Evolutionary conservation across 2,113 vertebrate genomes (phyloP).

Genomic region (Clarias batrachus): DNA sequence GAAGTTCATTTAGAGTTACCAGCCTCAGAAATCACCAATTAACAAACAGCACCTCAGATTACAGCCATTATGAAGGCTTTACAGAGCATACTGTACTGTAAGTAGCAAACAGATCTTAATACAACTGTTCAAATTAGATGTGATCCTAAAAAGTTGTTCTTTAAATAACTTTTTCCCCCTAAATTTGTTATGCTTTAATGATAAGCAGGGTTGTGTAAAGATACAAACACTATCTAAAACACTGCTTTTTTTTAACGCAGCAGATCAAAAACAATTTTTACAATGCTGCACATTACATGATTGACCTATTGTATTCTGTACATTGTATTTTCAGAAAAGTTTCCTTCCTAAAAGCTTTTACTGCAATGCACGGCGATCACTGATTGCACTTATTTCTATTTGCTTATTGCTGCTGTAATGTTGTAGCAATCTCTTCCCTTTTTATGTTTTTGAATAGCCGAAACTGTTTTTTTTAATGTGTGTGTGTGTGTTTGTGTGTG

Average conservation of each 20-base stretch:
- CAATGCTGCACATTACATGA: background rate
- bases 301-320: background rate
- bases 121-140: no score
- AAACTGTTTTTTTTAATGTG: background rate
- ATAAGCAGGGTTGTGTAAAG: background rate
- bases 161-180: background rate
- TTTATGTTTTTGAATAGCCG: constrained; percentile 10
- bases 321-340: background rate
- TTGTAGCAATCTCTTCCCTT: background rate
- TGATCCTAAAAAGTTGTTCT: background rate
- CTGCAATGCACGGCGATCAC: background rate
- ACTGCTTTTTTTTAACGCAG: background rate
- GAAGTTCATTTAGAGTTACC: no score
- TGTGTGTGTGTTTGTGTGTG: constrained; percentile 18
- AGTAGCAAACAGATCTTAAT: no score
- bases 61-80: no score
- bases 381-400: background rate
- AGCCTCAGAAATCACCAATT: no score
- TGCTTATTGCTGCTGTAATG: background rate
- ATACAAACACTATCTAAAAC: background rate
- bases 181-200: background rate
- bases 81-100: no score
- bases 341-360: constrained; percentile 7
- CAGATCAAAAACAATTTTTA: background rate
- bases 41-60: no score